A percentile compares a stretch with the other conserved stretches of the same genome.
Evolutionary conservation across 1,140 invertebrate genomes (phyloP).

Genomic region (Acromyrmex echinatior): DNA sequence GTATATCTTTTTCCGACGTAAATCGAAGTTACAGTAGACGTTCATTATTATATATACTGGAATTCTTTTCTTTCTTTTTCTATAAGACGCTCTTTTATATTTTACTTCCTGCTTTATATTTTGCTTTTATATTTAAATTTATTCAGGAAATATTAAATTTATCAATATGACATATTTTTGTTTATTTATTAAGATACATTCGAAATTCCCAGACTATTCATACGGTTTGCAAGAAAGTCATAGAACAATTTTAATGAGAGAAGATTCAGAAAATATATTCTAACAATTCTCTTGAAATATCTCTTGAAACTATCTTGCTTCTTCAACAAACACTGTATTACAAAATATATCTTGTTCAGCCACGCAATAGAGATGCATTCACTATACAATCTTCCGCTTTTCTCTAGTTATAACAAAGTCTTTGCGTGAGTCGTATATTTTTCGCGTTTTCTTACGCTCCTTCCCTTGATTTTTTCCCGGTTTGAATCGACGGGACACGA

Average conservation of each 20-base stretch:
- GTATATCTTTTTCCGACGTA: conserved; percentile 23
- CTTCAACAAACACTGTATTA: conserved; percentile 9
- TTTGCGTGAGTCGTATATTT: conserved; percentile 19
- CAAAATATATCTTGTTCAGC: conserved; percentile 20
- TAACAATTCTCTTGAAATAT: neutral
- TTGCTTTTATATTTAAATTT: conserved; percentile 15
- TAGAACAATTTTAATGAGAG: neutral
- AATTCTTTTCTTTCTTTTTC: neutral
- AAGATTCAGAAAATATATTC: neutral
- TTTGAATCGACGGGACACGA: conserved; percentile 50
- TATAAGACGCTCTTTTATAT: neutral
- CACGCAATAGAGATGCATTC: conserved; percentile 30
- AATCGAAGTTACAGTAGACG: conserved; percentile 22
- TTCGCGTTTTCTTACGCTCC: conserved; percentile 10
- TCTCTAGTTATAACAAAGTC: conserved; percentile 25
- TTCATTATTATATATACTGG: conserved; percentile 6
- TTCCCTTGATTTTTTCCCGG: neutral
- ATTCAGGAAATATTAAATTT: neutral
- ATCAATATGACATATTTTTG: neutral
- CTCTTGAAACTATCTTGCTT: conserved; percentile 6
- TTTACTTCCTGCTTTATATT: neutral
- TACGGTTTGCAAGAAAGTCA: neutral
- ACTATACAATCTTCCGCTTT: conserved; percentile 26
- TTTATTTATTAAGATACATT: neutral
- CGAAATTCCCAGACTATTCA: neutral